Base-by-base conservation (phyloP, 2,113 vertebrate species). In the Taurulus bubalis region DNA sequence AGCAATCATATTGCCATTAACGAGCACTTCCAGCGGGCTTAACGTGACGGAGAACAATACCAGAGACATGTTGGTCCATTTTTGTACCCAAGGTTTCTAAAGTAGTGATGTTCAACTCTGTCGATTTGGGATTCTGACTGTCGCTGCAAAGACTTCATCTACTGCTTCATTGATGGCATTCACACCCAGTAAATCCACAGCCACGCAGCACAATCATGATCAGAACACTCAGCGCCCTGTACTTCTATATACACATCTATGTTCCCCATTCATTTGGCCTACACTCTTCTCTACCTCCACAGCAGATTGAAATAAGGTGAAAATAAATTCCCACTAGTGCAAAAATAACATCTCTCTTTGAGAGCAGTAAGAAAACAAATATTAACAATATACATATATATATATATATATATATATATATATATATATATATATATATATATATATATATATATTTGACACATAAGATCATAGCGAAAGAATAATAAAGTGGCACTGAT, bases 251-350 rank as follows among this genome's bases (percentile, higher is more conserved):
- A 49, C 45, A 77, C 64, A 53, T 67, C 36, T 32, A 65, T 49
- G 49, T 67, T 69, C 81, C 47, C 79, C 75, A 70, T 85, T 89
- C 75, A 32, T 83, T 72, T 73, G 49, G 71, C 74, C 73, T 58
- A 16, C 9, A 65, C 51, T 58, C 7, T 65, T 55, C 68, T 51
- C 28, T 51, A 28, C 76, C 60, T 71, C 74, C 32, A 14, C 22
- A 79, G 64, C 72, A 78, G 56, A 80, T 55, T 70, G 16, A 87
- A 84, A 91, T 80, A 73, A 87, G 65, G 87, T 86, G 89, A 92
- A 92, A 90, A 85, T 75, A 80, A 82, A 84, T 73, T 87, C 90
- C 80, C 90, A 91, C 82, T 82, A 89, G 87, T 92, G 91, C 91
- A 92, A 93, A 93, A 83, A 72, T n/a, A 90, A 86, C 18, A 18